Evolutionary conservation across 2,888 invertebrate genomes (phyloP), one percentile per base, ranked within the genome.

Genomic region (Scrobipalpa atriplicella): DNA sequence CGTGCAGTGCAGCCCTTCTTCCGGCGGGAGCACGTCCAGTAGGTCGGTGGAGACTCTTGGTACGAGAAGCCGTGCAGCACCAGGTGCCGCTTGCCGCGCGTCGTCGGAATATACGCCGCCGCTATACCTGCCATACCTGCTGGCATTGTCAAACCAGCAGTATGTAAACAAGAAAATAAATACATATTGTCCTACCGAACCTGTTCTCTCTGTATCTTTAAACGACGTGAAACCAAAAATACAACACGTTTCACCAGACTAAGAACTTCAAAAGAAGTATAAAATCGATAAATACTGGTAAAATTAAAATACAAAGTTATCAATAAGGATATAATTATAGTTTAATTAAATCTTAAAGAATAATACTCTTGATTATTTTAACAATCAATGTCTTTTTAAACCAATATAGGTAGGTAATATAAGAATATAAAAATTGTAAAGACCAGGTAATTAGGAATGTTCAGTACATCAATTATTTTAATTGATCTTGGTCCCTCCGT

Each of bases 291-390:
- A n/a, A n/a, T n/a, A n/a, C 29, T 29, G 58, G 19, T 13, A 19
- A 16, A 9, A 58, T 21, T 6, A 39, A 7, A 36, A 60, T 64
- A 36, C 64, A 51, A 51, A 68, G 38, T 29, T 41, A 21, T 18
- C 36, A 36, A 19, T 68, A 65, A 51, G 62, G 63, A 65, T 65
- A 81, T 85, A 80, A 82, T 83, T 81, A 16, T n/a, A n/a, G n/a
- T 88, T 87, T 88, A 85, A 84, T 89, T 81, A 81, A 81, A 82
- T 77, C 83, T 82, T 84, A 88, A 71, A 78, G 80, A 85, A 81
- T 90, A 90, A 90, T 90, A 91, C 89, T 91, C 85, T 84, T 80
- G 78, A 84, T 83, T 88, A 87, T 82, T 83, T 80, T 87, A 89
- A 89, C 86, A 19, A 51, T 18, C 51, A 19, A 85, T 84, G 81